Base-by-base conservation (phyloP, 2,113 vertebrate species). In the Hepsetus odoe region DNA sequence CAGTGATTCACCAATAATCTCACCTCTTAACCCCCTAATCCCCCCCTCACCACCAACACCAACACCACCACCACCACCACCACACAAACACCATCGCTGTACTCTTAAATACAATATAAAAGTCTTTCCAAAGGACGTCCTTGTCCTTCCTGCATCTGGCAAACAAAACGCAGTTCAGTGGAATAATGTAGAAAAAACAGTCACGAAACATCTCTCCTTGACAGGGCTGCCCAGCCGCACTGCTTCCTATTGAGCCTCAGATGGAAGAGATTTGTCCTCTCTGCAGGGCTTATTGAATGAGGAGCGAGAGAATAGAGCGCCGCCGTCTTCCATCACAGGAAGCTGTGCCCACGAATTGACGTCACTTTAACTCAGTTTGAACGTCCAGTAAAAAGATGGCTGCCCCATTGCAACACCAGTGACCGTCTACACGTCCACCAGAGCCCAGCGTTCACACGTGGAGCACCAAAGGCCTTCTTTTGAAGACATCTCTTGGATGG, bases 21-120 rank as follows among this genome's bases (percentile, higher is more conserved):
- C n/a, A n/a, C n/a, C n/a, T n/a, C n/a, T n/a, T n/a, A n/a, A n/a
- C n/a, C n/a, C n/a, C n/a, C n/a, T n/a, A 9, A 38, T 38, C 35
- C 35, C 35, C n/a, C n/a, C n/a, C 9, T 38, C 3, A 3, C 2
- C 18, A 16, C 32, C 18, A 0, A 4, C 14, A 14, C 13, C 3
- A 26, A 61, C 58, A 33, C 59, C 7, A 5, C 4, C 59, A 3
- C 59, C 4, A 28, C 18, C 59, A 26, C 53, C 35, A 42, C 68
- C 64, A 81, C 77, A 81, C 66, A 24, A 62, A 68, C 79, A 64
- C 69, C 35, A 38, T 18, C 58, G 73, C n/a, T n/a, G n/a, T n/a
- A n/a, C n/a, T n/a, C n/a, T n/a, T 4, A 16, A 24, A n/a, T n/a
- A n/a, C n/a, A n/a, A n/a, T 53, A 30, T 72, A 20, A 35, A 38